phyloP scores from a whole-genome alignment of 1,140 invertebrate species.

The Orussus abietinus region DNA sequence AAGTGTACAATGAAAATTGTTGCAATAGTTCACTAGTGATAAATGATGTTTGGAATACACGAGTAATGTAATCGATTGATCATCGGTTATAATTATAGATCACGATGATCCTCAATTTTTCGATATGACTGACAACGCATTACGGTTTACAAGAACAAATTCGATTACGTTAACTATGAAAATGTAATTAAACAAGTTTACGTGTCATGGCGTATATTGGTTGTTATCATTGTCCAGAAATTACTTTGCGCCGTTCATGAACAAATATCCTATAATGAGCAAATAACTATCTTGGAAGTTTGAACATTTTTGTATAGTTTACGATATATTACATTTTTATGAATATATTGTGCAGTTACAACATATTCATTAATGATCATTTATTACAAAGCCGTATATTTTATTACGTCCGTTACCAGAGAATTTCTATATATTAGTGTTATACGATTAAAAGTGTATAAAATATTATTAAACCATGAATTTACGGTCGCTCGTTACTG shows the following conservation, averaged over 20 bases:
- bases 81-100: too few relatives aligned
- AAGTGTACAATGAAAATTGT: background rate
- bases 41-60: slow-evolving; percentile 2
- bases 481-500: background rate
- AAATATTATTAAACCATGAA: slow-evolving; percentile 1
- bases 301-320: background rate
- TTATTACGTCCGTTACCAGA: slow-evolving; percentile 5
- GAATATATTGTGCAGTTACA: background rate
- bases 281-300: background rate
- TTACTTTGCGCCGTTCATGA: background rate
- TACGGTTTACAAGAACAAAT: background rate
- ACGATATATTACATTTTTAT: background rate
- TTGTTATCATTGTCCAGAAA: too few relatives aligned
- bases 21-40: slow-evolving; percentile 1
- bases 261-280: background rate
- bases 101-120: slow-evolving; percentile 1
- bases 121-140: slow-evolving; percentile 8
- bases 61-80: too few relatives aligned
- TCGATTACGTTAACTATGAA: background rate
- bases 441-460: background rate
- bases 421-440: slow-evolving; percentile 7
- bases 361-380: background rate
- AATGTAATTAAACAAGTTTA: slow-evolving; percentile 1
- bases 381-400: slow-evolving; percentile 14
- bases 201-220: too few relatives aligned